Base-by-base conservation (phyloP, 2,888 invertebrate species). In the Tridacna crocea region DNA sequence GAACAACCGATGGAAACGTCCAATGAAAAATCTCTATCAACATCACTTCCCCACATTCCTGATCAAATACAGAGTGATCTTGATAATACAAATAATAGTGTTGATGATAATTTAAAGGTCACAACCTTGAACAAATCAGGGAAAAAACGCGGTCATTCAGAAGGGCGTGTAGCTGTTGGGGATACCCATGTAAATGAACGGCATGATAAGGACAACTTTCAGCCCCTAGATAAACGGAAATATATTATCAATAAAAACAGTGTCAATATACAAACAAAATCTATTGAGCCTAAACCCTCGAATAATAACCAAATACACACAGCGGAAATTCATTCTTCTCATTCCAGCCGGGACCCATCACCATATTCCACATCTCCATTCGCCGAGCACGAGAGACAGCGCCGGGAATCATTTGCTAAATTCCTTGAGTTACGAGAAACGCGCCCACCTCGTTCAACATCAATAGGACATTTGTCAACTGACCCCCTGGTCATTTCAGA, bases 171-270 rank as follows among this genome's bases (percentile, higher is more conserved):
- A 12, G 46, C 48, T 55, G 55, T 55, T 68, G 61, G 48, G n/a
- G 26, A 17, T 58, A n/a, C 46, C 60, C 46, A 11, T 46, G 27
- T 4, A 15, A 58, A 24, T 17, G 22, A 66, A 24, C 58, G 46
- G 12, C 51, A 65, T 19, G 51, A 68, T 47, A 72, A 36, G 51
- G 36, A 72, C 22, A 47, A 80, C 65, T 78, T 77, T 72, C 60
- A 80, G 22, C 87, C 87, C 8, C 72, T 87, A 11, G 87, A 87
- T 72, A 87, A 87, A 68, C 82, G 87, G 60, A 87, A 87, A 87
- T 87, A 87, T 58, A 75, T 87, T 46, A 87, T 87, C 19, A 81
- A 82, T 60, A 78, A 72, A 78, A 46, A 24, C 26, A 27, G 55
- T 26, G 15, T n/a, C 0, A 70, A 24, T 70, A 51, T 17, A 51